Evolutionary conservation across 2,888 invertebrate species (phyloP), one percentile per base, ranked within the genome.

Genomic region (Molorchus minor): DNA sequence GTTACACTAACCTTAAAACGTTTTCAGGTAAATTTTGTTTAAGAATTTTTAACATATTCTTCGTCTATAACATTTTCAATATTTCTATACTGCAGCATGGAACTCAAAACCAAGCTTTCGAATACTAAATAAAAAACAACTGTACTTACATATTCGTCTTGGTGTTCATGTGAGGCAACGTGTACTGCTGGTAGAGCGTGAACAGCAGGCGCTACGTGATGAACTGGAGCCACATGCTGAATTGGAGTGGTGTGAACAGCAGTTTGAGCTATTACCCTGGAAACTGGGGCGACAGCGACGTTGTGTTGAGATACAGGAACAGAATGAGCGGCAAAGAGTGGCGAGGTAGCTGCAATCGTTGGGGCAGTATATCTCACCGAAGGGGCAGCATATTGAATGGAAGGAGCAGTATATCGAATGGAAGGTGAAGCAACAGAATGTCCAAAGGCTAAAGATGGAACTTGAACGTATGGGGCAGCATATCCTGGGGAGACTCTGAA

Each of bases 121-220:
- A n/a, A n/a, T n/a, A n/a, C n/a, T n/a, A n/a, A n/a, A n/a, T n/a
- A n/a, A n/a, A n/a, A n/a, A n/a, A n/a, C n/a, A n/a, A n/a, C n/a
- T n/a, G n/a, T n/a, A 62, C 65, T 65, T 49, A 65, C 65, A 36
- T 62, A 59, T 56, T 65, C 58, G 51, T 65, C 66, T 51, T 62
- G 61, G 25, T 68, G 64, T n/a, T n/a, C n/a, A 33, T 66, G 66
- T 43, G 40, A 30, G 21, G 60, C 36, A 2, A 40, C 38, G 20
- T 61, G 56, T 7, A 30, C 29, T 25, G 36, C 47, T 12, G 61
- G 58, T 21, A 57, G 60, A 38, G 59, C 62, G 15, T 61, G 60
- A n/a, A 47, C 49, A 43, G 49, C 43, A 13, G 49, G 53, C 5
- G 56, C 56, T 8, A 52, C 51, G 20, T 52, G 44, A 10, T 47